phyloP scores from a whole-genome alignment of 1,140 invertebrate species.

The Hetaerina americana region DNA sequence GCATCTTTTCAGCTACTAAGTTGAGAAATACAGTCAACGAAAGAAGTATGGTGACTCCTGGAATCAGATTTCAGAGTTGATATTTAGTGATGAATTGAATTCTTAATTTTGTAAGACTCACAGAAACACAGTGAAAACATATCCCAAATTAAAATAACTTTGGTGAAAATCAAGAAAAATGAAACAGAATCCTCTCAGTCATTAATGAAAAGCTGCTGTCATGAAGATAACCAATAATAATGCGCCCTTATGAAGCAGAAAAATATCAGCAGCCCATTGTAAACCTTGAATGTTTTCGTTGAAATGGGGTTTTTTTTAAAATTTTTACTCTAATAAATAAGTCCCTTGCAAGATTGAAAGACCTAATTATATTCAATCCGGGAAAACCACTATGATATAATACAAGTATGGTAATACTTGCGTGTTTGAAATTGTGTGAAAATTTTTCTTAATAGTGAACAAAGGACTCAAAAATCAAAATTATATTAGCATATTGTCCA shows the following conservation, averaged over 20 bases:
- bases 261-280: not conserved
- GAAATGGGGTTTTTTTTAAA: too few species aligned
- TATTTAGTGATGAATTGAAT: slow-evolving; percentile 6
- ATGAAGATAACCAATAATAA: not conserved
- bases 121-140: not conserved
- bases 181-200: not conserved
- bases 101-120: not conserved
- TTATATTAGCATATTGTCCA: too few species aligned
- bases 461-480: too few species aligned
- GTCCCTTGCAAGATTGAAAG: too few species aligned
- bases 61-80: slow-evolving; percentile 11
- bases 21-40: slow-evolving; percentile 60
- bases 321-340: too few species aligned
- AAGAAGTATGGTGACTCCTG: slow-evolving; percentile 57
- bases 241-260: too few species aligned
- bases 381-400: too few species aligned
- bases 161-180: not conserved
- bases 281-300: too few species aligned
- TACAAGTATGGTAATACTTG: too few species aligned
- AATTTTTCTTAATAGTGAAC: too few species aligned
- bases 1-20: slow-evolving; percentile 48
- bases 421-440: too few species aligned
- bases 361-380: too few species aligned
- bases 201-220: not conserved
- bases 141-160: not conserved